Evolutionary conservation across 2,113 vertebrate genomes (phyloP).

Genomic region (Oceanodroma tethys): DNA sequence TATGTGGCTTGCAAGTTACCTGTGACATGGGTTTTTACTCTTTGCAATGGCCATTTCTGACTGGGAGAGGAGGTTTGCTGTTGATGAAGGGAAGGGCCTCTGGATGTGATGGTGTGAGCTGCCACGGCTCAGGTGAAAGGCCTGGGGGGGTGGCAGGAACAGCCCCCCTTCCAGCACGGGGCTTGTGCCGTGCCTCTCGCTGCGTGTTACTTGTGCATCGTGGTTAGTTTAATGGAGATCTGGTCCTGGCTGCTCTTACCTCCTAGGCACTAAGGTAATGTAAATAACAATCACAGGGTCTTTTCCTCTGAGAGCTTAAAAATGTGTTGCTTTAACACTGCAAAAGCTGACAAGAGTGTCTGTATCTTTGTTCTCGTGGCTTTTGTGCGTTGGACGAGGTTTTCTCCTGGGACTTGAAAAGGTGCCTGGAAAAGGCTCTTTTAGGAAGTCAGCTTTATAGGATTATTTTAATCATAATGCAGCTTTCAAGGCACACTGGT

Average conservation of each 20-base stretch:
- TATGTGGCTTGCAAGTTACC: not conserved
- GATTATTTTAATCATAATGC: not conserved
- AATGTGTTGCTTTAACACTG: not conserved
- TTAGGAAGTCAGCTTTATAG: not conserved
- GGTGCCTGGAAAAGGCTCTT: not conserved
- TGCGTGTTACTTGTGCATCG: rapidly evolving
- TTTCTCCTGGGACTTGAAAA: not conserved
- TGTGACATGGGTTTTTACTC: not conserved
- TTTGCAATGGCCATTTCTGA: not conserved
- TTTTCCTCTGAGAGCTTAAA: not conserved
- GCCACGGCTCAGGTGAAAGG: rapidly evolving
- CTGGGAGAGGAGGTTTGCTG: not conserved
- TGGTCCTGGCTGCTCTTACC: not conserved
- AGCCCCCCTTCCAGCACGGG: rapidly evolving
- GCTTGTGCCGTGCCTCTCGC: not conserved
- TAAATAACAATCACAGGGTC: not conserved
- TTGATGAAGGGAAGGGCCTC: not conserved
- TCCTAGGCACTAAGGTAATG: not conserved
- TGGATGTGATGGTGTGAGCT: not conserved
- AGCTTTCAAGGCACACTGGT: not conserved
- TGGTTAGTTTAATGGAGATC: not conserved
- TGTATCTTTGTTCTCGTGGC: not conserved
- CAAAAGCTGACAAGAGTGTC: not conserved
- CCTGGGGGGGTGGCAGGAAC: not conserved
- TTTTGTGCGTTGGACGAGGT: not conserved